Evolutionary conservation across 2,888 invertebrate genomes (phyloP).

Genomic region (Steinernema hermaphroditum): DNA sequence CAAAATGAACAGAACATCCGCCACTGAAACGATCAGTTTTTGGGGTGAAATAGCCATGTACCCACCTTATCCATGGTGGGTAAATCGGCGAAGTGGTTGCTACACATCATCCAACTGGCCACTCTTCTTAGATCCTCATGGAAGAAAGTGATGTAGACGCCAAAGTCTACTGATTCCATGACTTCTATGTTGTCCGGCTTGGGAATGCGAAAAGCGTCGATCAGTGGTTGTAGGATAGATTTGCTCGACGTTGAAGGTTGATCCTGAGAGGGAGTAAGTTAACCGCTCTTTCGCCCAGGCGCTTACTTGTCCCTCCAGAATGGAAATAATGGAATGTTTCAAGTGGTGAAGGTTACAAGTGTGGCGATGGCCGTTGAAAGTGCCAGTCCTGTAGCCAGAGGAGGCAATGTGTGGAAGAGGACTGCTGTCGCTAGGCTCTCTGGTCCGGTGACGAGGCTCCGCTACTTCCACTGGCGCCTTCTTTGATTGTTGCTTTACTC

Average conservation of each 20-base stretch:
- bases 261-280: neutral
- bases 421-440: too few species aligned
- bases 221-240: neutral
- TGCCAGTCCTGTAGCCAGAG: neutral
- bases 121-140: conserved; percentile 19
- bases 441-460: too few species aligned
- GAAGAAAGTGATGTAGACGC: neutral
- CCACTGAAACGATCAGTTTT: neutral
- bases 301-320: neutral
- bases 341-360: neutral
- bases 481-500: neutral
- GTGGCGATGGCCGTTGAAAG: neutral
- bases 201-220: neutral
- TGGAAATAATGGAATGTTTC: neutral
- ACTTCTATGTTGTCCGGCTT: conserved; percentile 28
- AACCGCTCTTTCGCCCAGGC: neutral
- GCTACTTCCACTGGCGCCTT: neutral
- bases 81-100: conserved; percentile 30
- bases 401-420: neutral
- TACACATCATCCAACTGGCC: conserved; percentile 20
- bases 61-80: conserved; percentile 27
- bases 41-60: neutral
- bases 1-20: neutral
- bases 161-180: neutral
- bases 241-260: neutral